These are phyloP conservation scores for Eulithis testata DNA, from an alignment of 2,888 invertebrate genomes.

Conservation along the genomic window DNA sequence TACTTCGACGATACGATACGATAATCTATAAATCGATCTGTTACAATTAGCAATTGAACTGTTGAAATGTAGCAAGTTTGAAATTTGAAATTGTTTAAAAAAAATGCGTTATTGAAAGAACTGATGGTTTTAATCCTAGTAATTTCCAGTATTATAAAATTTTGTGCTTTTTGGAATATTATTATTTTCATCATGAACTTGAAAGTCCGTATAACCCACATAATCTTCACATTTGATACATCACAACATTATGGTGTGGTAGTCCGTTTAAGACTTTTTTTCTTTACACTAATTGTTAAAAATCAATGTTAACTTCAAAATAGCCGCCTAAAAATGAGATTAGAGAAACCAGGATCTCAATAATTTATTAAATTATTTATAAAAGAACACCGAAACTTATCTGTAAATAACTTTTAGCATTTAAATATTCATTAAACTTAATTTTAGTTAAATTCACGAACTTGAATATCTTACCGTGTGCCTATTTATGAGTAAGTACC, in stretches of 20 bases:
- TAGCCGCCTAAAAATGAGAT: conserved; percentile 71
- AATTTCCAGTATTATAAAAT: background rate
- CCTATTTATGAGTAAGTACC: conserved; percentile 55
- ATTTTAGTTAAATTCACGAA: conserved; percentile 41
- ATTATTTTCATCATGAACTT: too few species aligned
- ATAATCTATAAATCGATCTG: too few species aligned
- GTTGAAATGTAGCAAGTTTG: background rate
- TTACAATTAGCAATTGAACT: too few species aligned
- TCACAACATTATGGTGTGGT: too few species aligned
- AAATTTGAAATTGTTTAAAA: background rate
- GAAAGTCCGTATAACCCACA: too few species aligned
- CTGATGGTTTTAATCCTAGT: background rate
- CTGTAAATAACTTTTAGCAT: conserved; percentile 47
- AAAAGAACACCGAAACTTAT: conserved; percentile 47
- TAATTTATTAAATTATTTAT: conserved; percentile 75
- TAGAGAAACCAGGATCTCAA: conserved; percentile 80
- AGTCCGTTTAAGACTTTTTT: too few species aligned
- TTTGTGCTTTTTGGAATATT: background rate
- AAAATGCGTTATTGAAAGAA: background rate
- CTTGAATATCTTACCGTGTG: conserved; percentile 65
- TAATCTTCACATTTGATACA: too few species aligned
- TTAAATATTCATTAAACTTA: conserved; percentile 36
- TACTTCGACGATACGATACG: too few species aligned
- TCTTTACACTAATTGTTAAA: conserved; percentile 16
- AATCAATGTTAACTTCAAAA: conserved; percentile 39